Conservation (phyloP, 2,888 invertebrate species). For the Oligia fasciuncula region DNA sequence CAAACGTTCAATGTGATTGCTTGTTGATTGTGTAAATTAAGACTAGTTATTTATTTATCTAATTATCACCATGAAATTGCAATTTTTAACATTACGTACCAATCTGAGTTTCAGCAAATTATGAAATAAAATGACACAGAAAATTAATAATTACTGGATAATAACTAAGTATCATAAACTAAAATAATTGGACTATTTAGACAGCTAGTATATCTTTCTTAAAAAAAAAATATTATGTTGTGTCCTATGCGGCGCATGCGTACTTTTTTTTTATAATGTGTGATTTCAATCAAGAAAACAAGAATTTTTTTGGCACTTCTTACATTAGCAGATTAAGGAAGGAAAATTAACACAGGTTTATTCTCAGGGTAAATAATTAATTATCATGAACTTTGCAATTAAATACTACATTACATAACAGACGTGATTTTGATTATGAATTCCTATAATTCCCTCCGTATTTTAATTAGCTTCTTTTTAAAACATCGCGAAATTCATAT, state of each 20-base stretch:
- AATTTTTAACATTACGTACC: neutral
- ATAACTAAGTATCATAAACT: neutral
- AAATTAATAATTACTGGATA: neutral
- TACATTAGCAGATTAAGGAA: neutral
- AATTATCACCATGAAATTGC: neutral
- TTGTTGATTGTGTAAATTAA: neutral
- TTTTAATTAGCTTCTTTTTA: neutral
- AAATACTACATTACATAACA: neutral
- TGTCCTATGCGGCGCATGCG: constrained; percentile 1
- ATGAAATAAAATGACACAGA: neutral
- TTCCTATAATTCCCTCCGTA: neutral
- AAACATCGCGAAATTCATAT: constrained; percentile 6
- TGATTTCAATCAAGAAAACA: neutral
- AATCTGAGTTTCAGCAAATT: neutral
- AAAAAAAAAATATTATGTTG: neutral
- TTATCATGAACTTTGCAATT: neutral
- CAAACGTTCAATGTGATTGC: neutral
- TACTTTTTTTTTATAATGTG: neutral
- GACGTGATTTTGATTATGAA: neutral
- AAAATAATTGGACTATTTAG: neutral
- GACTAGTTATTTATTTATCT: neutral
- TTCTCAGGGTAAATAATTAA: neutral
- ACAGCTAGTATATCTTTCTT: no score
- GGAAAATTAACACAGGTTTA: neutral
- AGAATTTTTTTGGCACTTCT: neutral